Evolutionary conservation across 2,113 vertebrate genomes (phyloP).

Genomic region (Australoheros scitulus): DNA sequence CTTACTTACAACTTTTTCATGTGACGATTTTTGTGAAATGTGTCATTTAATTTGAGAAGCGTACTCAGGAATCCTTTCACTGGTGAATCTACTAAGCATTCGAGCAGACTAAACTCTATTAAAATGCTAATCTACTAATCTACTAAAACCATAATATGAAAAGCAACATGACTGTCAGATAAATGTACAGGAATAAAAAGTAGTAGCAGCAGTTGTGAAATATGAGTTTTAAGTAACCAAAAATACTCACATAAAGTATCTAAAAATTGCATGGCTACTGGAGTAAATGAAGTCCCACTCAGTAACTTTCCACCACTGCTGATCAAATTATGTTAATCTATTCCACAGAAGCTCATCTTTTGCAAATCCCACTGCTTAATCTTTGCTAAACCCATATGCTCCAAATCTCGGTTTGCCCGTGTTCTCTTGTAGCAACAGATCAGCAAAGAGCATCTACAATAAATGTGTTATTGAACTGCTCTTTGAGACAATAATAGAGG

Average conservation of each 20-base stretch:
- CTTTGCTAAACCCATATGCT: slow-evolving; percentile 44
- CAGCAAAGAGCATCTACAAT: slow-evolving; percentile 12
- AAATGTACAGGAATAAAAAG: not conserved
- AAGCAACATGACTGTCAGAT: not conserved
- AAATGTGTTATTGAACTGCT: slow-evolving; percentile 25
- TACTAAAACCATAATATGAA: not conserved
- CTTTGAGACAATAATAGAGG: slow-evolving; percentile 27
- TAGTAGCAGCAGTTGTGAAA: not conserved
- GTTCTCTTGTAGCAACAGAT: slow-evolving; percentile 14
- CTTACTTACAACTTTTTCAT: not conserved
- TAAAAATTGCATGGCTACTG: not conserved
- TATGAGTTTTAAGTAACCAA: not conserved
- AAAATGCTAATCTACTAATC: not conserved
- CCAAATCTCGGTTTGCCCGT: slow-evolving; percentile 23
- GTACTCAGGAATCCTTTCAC: not conserved
- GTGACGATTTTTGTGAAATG: not conserved
- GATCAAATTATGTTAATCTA: slow-evolving; percentile 60
- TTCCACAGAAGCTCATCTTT: slow-evolving; percentile 55
- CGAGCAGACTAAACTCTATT: not conserved
- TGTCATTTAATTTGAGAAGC: not conserved
- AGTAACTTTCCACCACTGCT: slow-evolving; percentile 18
- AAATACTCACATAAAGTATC: not conserved
- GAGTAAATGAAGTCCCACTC: not conserved
- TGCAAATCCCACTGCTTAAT: slow-evolving; percentile 63
- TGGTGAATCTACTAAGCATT: not conserved